A percentile compares a stretch with the other conserved stretches of the same genome.
Evolutionary conservation across 2,113 vertebrate genomes (phyloP).

Genomic region (Marcusenius ussheri): DNA sequence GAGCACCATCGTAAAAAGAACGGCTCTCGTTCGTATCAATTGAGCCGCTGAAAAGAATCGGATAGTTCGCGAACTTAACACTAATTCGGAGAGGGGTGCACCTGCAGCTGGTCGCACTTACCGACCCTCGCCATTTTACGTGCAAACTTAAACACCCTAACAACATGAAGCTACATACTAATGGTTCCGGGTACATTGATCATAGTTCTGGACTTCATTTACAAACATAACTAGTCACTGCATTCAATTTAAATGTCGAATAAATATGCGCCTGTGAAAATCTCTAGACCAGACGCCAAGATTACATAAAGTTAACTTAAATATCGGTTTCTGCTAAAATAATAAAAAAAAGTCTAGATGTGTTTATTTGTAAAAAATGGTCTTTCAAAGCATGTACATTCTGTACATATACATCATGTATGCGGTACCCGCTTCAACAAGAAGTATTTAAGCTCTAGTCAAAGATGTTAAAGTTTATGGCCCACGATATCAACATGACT

Average conservation of each 20-base stretch:
- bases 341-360: not conserved
- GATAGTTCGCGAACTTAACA: not conserved
- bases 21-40: not conserved
- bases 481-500: not conserved
- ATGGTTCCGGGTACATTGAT: conserved; percentile 25
- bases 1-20: not conserved
- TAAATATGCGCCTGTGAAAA: not conserved
- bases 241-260: not conserved
- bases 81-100: not conserved
- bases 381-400: not conserved
- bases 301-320: not conserved
- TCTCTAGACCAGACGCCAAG: not conserved
- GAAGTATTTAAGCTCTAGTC: not conserved
- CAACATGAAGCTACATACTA: not conserved
- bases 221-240: not conserved
- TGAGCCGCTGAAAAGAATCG: not conserved
- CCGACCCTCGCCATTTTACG: conserved; percentile 25
- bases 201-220: not conserved
- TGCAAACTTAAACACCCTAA: conserved; percentile 35
- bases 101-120: conserved; percentile 20
- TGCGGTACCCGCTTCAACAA: not conserved
- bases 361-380: not conserved
- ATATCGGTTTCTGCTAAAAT: not conserved
- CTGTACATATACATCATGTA: no score
- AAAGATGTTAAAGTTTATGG: not conserved